Evolutionary conservation across 2,888 invertebrate species (phyloP).

Genomic region (Notodonta dromedarius): DNA sequence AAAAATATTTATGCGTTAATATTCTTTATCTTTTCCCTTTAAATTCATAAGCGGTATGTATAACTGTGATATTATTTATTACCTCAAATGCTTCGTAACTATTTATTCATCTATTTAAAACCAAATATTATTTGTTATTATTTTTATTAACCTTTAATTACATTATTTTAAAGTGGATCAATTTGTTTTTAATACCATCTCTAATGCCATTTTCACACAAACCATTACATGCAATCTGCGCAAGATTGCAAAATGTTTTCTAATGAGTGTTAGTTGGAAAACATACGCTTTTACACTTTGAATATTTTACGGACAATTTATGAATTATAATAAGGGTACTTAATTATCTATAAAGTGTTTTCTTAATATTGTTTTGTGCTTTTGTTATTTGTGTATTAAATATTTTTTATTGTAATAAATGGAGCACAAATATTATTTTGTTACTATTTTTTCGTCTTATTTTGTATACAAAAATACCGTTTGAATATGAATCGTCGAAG

Average conservation of each 20-base stretch:
- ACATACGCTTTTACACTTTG: constrained; percentile 11
- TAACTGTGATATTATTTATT: constrained; percentile 65
- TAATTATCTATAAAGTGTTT: too few relatives aligned
- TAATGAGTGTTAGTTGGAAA: constrained; percentile 16
- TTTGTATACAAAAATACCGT: too few relatives aligned
- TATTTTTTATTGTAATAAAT: background rate
- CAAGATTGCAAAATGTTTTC: constrained; percentile 15
- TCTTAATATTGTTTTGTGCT: too few relatives aligned
- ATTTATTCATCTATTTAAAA: constrained; percentile 28
- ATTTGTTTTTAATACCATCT: constrained; percentile 12
- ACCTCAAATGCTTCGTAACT: constrained; percentile 23
- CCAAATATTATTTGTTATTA: constrained; percentile 31
- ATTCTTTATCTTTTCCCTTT: constrained; percentile 12
- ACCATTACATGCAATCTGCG: background rate
- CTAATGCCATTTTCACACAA: constrained; percentile 13
- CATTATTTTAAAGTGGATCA: background rate
- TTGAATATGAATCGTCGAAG: too few relatives aligned
- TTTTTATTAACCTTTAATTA: constrained; percentile 9
- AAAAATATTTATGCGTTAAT: constrained; percentile 9
- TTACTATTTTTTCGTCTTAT: background rate
- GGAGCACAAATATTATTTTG: background rate
- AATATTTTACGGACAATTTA: constrained; percentile 26
- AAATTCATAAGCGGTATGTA: constrained; percentile 56
- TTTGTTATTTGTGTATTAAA: too few relatives aligned
- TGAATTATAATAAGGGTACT: background rate